Percentiles rank a stretch among this genome's conserved stretches.
Conservation (phyloP, 2,888 invertebrate genomes). For the Cacoxenus indagator region DNA sequence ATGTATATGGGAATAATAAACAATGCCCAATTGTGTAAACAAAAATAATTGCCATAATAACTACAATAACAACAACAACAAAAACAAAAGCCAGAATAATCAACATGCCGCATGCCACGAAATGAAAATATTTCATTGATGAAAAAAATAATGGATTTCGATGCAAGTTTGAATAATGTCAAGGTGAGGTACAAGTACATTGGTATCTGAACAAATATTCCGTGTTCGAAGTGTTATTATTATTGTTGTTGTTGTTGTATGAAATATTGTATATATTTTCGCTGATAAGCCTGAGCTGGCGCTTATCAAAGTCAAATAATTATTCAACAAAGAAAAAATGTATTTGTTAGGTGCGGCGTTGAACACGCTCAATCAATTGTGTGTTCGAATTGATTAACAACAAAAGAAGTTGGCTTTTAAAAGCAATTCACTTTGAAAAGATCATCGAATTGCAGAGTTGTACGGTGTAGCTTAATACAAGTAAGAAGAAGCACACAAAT, state of each 20-base stretch:
- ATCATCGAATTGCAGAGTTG: neutral
- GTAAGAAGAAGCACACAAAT: neutral
- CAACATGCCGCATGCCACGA: too few species aligned
- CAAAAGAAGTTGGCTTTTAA: neutral
- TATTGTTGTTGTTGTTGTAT: too few species aligned
- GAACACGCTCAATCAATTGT: too few species aligned
- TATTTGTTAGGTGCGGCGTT: too few species aligned
- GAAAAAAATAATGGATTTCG: too few species aligned
- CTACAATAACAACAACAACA: neutral
- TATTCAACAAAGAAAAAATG: too few species aligned
- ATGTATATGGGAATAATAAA: neutral
- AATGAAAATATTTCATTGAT: too few species aligned
- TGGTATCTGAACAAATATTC: neutral
- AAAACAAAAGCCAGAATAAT: too few species aligned
- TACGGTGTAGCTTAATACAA: neutral
- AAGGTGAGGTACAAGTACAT: neutral
- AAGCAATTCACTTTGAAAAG: neutral
- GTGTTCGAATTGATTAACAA: too few species aligned
- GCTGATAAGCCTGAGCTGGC: neutral
- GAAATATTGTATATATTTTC: neutral
- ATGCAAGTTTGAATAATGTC: too few species aligned
- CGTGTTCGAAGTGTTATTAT: neutral
- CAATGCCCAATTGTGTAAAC: neutral
- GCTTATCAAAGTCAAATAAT: neutral
- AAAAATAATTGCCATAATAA: neutral